A percentile compares a stretch with the other conserved stretches of the same genome.
Conservation (phyloP, 2,888 invertebrate genomes). For the Hypercompe scribonia region DNA sequence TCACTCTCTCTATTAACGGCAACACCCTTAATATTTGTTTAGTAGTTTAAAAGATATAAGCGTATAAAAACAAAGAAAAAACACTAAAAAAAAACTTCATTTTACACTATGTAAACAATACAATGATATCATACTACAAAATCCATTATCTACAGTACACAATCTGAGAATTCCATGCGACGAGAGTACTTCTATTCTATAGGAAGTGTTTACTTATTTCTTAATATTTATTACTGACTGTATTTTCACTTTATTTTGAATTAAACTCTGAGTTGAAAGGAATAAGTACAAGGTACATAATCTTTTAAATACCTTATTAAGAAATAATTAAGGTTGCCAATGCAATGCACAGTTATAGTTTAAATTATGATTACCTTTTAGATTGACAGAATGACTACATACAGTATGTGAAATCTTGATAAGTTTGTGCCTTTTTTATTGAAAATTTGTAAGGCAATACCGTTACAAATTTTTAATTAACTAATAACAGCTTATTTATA, state of each 20-base stretch:
- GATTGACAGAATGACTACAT: neutral
- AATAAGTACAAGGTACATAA: neutral
- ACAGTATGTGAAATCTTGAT: neutral
- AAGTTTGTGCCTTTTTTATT: neutral
- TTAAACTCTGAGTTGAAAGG: neutral
- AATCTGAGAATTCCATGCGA: neutral
- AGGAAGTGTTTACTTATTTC: no score
- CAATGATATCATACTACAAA: neutral
- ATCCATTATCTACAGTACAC: neutral
- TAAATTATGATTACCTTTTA: neutral
- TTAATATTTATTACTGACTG: neutral
- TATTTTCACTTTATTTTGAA: neutral
- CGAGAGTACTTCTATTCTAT: neutral
- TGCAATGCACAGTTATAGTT: neutral
- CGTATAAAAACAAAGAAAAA: no score
- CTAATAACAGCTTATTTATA: constrained; percentile 30
- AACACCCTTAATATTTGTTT: no score
- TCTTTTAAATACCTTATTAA: neutral
- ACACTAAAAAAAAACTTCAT: no score
- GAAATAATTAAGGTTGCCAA: neutral
- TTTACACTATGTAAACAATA: neutral
- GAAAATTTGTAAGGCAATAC: no score
- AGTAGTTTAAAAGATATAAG: no score
- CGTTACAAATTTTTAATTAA: constrained; percentile 18
- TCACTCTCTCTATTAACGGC: no score